These are phyloP conservation scores for Hypsopygia costalis DNA, from an alignment of 2,888 invertebrate species.

Conservation along the genomic window DNA sequence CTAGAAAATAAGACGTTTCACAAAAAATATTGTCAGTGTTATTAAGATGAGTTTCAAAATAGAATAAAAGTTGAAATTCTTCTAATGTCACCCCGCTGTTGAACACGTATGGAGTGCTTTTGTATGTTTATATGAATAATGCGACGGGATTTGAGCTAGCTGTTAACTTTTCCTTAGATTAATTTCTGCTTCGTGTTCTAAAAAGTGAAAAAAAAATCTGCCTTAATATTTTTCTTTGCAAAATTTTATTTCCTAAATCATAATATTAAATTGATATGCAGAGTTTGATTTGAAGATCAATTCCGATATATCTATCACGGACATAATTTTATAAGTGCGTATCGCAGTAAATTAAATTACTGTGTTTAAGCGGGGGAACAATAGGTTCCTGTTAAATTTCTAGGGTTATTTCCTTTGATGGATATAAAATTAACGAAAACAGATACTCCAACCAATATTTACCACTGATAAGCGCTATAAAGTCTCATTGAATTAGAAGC, in stretches of 20 bases:
- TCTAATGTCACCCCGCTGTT: constrained; percentile 49
- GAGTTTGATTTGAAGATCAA: too few relatives aligned
- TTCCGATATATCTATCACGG: too few relatives aligned
- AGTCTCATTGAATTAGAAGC: constrained; percentile 60
- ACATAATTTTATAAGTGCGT: too few relatives aligned
- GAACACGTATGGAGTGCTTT: constrained; percentile 37
- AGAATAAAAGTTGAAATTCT: constrained; percentile 53
- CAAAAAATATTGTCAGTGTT: constrained; percentile 62
- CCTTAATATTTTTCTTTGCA: too few relatives aligned
- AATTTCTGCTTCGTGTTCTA: not conserved
- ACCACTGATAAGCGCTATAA: constrained; percentile 59
- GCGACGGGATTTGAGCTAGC: constrained; percentile 23
- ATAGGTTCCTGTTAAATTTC: too few relatives aligned
- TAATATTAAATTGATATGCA: too few relatives aligned
- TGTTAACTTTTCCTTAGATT: constrained; percentile 13
- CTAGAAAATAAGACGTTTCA: constrained; percentile 71
- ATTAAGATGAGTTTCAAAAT: constrained; percentile 57
- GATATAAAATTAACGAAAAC: constrained; percentile 50
- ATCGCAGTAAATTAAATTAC: too few relatives aligned
- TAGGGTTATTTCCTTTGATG: too few relatives aligned
- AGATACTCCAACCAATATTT: constrained; percentile 52
- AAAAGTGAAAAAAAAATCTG: too few relatives aligned
- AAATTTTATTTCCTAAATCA: too few relatives aligned
- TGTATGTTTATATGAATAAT: constrained; percentile 46
- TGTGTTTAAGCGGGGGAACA: too few relatives aligned